Conservation (phyloP, 2,113 vertebrate genomes). For the Hypanus sabinus region DNA sequence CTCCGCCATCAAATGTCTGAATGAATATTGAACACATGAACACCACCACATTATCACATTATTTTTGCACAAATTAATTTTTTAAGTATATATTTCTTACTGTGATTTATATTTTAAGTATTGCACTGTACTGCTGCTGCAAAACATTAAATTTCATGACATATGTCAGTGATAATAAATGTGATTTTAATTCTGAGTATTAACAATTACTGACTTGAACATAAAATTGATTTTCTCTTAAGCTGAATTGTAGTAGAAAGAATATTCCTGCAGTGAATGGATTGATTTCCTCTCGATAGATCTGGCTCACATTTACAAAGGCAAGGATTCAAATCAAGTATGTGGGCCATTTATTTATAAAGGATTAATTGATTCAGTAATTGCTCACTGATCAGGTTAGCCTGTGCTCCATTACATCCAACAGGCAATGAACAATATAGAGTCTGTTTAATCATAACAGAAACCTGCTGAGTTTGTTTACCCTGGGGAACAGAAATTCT, state of each 20-base stretch:
- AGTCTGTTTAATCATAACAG: neutral
- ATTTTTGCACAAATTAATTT: no score
- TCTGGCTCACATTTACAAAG: neutral
- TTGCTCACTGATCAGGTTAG: slow-evolving; percentile 22
- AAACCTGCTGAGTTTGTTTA: neutral
- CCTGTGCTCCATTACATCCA: neutral
- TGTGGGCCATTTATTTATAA: neutral
- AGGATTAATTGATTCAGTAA: slow-evolving; percentile 7
- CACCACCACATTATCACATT: no score
- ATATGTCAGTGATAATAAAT: no score
- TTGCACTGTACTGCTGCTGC: no score
- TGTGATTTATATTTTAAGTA: no score
- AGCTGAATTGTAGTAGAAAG: neutral
- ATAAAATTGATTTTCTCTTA: neutral
- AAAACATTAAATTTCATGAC: no score
- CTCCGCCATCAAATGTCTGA: no score
- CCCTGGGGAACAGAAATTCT: neutral
- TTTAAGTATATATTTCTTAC: no score
- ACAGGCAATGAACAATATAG: neutral
- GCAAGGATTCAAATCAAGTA: neutral
- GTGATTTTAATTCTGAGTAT: neutral
- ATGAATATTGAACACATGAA: no score
- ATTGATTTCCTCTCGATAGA: neutral
- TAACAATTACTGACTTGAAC: neutral
- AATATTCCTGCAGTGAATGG: neutral